A percentile compares a stretch with the other conserved stretches of the same genome.
Conservation (phyloP, 2,797 vertebrate species). For the Amphiprion clarkii region DNA sequence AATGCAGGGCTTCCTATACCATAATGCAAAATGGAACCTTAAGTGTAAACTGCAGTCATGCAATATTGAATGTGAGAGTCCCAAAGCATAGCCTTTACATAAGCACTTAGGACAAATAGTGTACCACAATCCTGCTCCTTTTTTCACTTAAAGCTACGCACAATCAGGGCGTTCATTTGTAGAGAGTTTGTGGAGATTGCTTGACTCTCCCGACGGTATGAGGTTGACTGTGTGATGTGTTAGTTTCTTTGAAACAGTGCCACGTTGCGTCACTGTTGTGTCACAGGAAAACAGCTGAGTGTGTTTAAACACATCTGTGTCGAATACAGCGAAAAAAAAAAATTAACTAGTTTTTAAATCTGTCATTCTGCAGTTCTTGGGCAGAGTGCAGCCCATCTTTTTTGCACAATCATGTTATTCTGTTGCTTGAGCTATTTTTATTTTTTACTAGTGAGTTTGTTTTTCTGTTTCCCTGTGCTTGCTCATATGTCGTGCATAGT, state of each 20-base stretch:
- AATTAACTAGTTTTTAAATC: slow-evolving; percentile 40
- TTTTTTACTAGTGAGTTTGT: slow-evolving; percentile 42
- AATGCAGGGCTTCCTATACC: slow-evolving; percentile 79
- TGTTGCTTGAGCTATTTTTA: slow-evolving; percentile 37
- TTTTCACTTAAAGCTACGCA: slow-evolving; percentile 82
- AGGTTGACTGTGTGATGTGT: slow-evolving; percentile 66
- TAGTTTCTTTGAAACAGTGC: slow-evolving; percentile 57
- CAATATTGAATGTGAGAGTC: slow-evolving; percentile 82
- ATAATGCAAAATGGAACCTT: slow-evolving; percentile 80
- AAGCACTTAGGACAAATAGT: slow-evolving; percentile 82
- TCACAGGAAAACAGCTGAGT: slow-evolving; percentile 52
- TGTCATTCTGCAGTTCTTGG: slow-evolving; percentile 54
- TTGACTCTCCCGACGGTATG: slow-evolving; percentile 55
- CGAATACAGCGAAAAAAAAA: slow-evolving; percentile 22
- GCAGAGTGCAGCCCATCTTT: slow-evolving; percentile 56
- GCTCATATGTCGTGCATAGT: slow-evolving; percentile 35
- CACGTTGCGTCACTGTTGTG: slow-evolving; percentile 47
- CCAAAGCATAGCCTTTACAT: slow-evolving; percentile 83
- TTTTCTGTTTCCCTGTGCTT: slow-evolving; percentile 45
- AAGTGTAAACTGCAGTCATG: slow-evolving; percentile 79
- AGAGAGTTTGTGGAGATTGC: slow-evolving; percentile 55
- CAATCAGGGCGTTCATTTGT: slow-evolving; percentile 82
- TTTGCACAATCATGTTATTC: slow-evolving; percentile 70
- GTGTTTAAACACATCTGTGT: slow-evolving; percentile 52
- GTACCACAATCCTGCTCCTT: slow-evolving; percentile 68